Evolutionary conservation across 2,113 vertebrate genomes (phyloP), one percentile per base, ranked within the genome.

Genomic region (Myrmecobius fasciatus): DNA sequence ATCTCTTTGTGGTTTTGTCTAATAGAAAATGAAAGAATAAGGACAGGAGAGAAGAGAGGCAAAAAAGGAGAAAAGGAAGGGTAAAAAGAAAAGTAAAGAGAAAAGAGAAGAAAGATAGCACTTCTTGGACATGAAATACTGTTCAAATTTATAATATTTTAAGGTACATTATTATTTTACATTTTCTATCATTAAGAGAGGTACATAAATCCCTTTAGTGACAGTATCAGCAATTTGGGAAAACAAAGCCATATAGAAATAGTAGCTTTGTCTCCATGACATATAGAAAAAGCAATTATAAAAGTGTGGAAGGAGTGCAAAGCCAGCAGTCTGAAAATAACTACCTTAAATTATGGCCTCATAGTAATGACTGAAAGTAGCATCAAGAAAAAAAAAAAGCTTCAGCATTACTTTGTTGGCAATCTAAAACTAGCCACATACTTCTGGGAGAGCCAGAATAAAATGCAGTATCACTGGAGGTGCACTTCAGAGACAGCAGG

Each of bases 111-210:
- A 91, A 20, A 56, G 1, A 4, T 24, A 90, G 83, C 46, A 89
- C 6, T 31, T 46, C 12, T 48, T 53, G 3, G n/a, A 47, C 94
- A n/a, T 0, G 48, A n/a, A 95, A 91, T 75, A 56, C 31, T 52
- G 93, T 48, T 93, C 36, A 28, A 94, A 93, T 54, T 91, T 94
- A 96, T 93, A 67, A 94, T 47, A 97, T 53, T 93, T 3, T 56
- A 48, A 93, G 46, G 25, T 60, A 47, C 56, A 26, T 28, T 92
- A 36, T 67, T 83, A 83, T 43, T 43, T 20, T 83, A 43, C 20
- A 83, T 83, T 43, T 83, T 83, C 67, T 83, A 43, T 20, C 36
- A n/a, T 7, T 83, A 83, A 83, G 12, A 83, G 20, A 8, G 36
- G 17, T 83, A 24, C 36, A 83, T 43, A 83, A 24, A 43, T 24